Evolutionary conservation across 2,797 vertebrate genomes (phyloP).

Genomic region (Phoebastria nigripes): DNA sequence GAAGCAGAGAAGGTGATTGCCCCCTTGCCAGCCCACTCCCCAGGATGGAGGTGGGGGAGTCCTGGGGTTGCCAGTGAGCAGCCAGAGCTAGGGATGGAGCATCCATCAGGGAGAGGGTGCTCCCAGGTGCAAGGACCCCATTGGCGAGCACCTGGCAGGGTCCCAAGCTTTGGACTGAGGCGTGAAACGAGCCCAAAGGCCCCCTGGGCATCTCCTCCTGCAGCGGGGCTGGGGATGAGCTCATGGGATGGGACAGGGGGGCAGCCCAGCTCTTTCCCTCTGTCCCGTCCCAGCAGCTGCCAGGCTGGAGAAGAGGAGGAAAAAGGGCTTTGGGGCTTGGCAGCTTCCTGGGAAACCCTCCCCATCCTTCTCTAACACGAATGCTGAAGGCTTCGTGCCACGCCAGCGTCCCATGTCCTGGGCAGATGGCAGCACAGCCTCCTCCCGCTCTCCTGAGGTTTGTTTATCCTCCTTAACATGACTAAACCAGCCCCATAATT

Average conservation of each 20-base stretch:
- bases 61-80: accelerated
- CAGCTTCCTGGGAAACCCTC: background rate
- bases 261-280: background rate
- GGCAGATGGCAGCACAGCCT: background rate
- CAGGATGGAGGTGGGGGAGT: background rate
- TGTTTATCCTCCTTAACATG: constrained; percentile 24
- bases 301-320: background rate
- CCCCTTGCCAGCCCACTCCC: background rate
- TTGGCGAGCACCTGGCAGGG: background rate
- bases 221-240: background rate
- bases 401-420: accelerated
- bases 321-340: background rate
- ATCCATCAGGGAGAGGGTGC: background rate
- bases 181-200: background rate
- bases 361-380: accelerated
- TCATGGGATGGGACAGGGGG: background rate
- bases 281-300: background rate
- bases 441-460: background rate
- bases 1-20: background rate
- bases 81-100: background rate
- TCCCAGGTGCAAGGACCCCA: background rate
- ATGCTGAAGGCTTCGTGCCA: accelerated
- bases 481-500: background rate
- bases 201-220: background rate
- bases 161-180: background rate